Base-by-base conservation (phyloP, 2,797 vertebrate species). In the Alca torda region DNA sequence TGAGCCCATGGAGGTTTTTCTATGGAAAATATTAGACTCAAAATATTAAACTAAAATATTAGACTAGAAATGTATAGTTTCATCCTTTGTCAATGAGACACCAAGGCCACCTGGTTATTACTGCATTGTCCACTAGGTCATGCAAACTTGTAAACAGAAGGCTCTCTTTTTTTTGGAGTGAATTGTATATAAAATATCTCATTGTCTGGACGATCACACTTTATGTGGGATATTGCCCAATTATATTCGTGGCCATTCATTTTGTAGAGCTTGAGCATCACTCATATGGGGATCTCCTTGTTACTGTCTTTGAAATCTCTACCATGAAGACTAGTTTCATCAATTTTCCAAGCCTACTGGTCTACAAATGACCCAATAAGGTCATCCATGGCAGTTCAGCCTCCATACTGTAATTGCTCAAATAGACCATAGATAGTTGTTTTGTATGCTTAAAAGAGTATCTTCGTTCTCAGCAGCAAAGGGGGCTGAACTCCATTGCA, bases 291-390 rank as follows among this genome's bases (percentile, higher is more conserved):
- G 60, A 73, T 86, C 93, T 95, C 76, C 95, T 97, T 88, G 94
- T 94, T 96, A 96, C 48, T 93, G 91, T 72, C 93, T 91, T 69
- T 95, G 87, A 95, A 96, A 96, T 83, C 76, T 68, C 75, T 50
- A 63, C 89, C 85, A 87, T 69, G 89, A 95, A 79, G 94, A 76
- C 60, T 35, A 56, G 83, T 91, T 97, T 91, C 96, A 90, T 95
- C 89, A 96, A 93, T 95, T 97, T 95, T 95, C 94, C 87, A 86
- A 88, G 86, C 76, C 72, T 89, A 30, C 33, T 91, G 89, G 81
- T 91, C 95, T 96, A 78, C 70, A 65, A 56, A 83, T 96, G 96
- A 96, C 87, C 93, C 88, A 92, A 21, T 84, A 87, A 97, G 96
- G 96, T 93, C 86, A 96, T n/a, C 74, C 88, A 87, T 13, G 5